phyloP scores from a whole-genome alignment of 2,797 vertebrate species.

The Pachyuromys duprasi region DNA sequence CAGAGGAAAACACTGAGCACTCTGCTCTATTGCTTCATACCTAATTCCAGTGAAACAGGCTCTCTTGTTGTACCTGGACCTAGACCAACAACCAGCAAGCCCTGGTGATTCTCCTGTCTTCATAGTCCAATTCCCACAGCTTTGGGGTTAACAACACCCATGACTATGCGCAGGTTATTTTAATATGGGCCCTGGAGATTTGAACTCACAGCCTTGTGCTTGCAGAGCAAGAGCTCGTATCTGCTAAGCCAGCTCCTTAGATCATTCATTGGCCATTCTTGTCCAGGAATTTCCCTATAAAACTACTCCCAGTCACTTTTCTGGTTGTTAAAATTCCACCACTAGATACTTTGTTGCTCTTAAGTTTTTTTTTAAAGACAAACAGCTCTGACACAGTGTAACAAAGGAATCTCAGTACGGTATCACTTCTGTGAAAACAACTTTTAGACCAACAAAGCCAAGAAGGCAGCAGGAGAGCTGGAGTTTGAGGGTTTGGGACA shows the following conservation, averaged over 20 bases:
- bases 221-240: not conserved
- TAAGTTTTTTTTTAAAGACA: conserved; percentile 28
- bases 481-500: not conserved
- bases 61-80: too few species aligned
- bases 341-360: conserved; percentile 17
- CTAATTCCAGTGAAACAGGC: not conserved
- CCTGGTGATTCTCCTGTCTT: not conserved
- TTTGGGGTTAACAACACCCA: not conserved
- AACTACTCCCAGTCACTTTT: not conserved
- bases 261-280: not conserved
- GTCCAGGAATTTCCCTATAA: not conserved
- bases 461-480: not conserved
- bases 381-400: not conserved
- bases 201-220: not conserved
- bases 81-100: not conserved
- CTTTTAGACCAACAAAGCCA: conserved; percentile 8
- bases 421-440: not conserved
- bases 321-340: not conserved
- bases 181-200: not conserved
- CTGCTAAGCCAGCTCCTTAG: not conserved
- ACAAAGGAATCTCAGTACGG: not conserved
- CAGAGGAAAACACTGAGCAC: not conserved
- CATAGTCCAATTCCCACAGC: not conserved
- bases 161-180: not conserved
- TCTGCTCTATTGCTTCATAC: not conserved